Evolutionary conservation across 2,888 invertebrate species (phyloP), one percentile per base, ranked within the genome.

Genomic region (Rotaria sp.): DNA sequence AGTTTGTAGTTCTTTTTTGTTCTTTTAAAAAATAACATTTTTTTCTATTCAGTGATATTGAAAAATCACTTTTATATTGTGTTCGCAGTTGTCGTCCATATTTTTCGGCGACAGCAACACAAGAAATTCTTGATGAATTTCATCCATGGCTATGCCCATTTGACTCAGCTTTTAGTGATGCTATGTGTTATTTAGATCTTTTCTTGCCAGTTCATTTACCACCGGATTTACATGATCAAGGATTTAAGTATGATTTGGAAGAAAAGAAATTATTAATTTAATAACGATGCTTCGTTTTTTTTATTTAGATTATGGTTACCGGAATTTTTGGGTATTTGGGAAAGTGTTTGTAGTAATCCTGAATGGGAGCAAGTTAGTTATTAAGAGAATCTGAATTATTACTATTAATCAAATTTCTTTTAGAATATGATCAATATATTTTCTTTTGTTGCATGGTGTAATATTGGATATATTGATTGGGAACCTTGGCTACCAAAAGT

Each of bases 401-500:
- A 52, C 84, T 85, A 85, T 86, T 84, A 87, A 87, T 88, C 91
- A 92, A 59, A 88, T 89, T 85, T 91, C 18, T 18, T 50, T 50
- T 50, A 94, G 94, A 93, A 94, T 87, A 92, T 92, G 50, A 89
- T 95, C 91, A 93, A 93, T 89, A 91, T 96, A 84, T 94, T 96
- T 91, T 93, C 95, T 0, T 93, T 94, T 84, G 91, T 95, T 84
- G 94, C 95, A 0, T 92, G 93, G 88, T 92, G 93, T 88, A 95
- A 94, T 90, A 94, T 95, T 86, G 96, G 96, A 0, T 94, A 94
- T 85, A 94, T 96, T 80, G 94, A 96, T 90, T 97, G 96, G 96
- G 94, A 94, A 87, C 95, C 95, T 0, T 93, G 95, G 89, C 93
- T 95, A 85, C 94, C 95, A n/a, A 89, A 89, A 89, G 91, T 91